Percentiles rank a stretch among this genome's conserved stretches.
Conservation (phyloP, 2,113 vertebrate species). For the Archocentrus centrarchus region DNA sequence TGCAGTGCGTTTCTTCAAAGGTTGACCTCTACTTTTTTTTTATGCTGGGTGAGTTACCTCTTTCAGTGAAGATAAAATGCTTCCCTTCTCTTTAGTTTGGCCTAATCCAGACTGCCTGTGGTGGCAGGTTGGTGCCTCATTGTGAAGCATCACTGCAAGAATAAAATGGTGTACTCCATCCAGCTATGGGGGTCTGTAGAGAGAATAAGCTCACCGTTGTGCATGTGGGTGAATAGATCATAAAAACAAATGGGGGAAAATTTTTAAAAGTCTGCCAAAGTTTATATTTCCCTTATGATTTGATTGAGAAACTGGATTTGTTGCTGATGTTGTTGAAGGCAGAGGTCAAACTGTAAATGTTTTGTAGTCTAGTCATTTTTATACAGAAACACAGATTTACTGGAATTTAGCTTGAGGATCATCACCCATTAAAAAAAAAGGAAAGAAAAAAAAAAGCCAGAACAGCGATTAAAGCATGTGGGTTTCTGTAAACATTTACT, state of each 20-base stretch:
- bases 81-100: not conserved
- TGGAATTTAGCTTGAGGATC: not conserved
- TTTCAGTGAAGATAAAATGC: conserved; percentile 20
- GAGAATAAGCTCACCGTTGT: not conserved
- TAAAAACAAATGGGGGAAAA: conserved; percentile 30
- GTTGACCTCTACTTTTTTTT: not conserved
- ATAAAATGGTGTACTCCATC: conserved; percentile 22
- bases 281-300: not conserved
- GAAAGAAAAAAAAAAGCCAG: not conserved
- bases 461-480: conserved; percentile 13
- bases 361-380: not conserved
- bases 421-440: not conserved
- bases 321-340: not conserved
- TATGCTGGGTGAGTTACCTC: not conserved
- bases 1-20: conserved; percentile 13
- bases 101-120: conserved; percentile 4
- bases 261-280: conserved; percentile 14
- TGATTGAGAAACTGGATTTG: conserved; percentile 24
- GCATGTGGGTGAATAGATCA: conserved; percentile 16
- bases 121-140: conserved; percentile 16
- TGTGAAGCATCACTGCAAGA: conserved; percentile 26
- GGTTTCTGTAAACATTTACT: conserved; percentile 36
- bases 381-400: not conserved
- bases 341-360: conserved; percentile 8
- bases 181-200: conserved; percentile 36